Evolutionary conservation across 2,888 invertebrate genomes (phyloP).

Genomic region (Mantis religiosa): DNA sequence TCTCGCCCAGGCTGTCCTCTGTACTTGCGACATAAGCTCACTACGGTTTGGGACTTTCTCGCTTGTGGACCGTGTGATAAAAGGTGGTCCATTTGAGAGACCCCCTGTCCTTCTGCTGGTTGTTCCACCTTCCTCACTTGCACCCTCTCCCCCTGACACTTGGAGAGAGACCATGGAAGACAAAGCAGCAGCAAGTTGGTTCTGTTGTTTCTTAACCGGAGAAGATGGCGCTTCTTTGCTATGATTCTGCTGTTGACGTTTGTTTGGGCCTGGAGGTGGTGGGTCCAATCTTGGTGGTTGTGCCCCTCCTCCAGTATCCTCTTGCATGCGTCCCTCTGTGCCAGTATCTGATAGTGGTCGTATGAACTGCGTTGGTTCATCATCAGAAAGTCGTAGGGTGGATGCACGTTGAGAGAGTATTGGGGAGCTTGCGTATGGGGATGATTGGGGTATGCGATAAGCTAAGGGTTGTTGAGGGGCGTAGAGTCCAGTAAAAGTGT

Average conservation of each 20-base stretch:
- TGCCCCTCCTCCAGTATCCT: conserved; percentile 42
- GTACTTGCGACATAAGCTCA: conserved; percentile 79
- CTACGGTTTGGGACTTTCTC: conserved; percentile 82
- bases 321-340: conserved; percentile 57
- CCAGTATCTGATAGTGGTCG: conserved; percentile 64
- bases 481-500: background rate
- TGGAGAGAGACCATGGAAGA: conserved; percentile 42
- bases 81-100: conserved; percentile 55
- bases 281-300: conserved; percentile 29
- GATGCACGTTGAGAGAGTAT: conserved; percentile 35
- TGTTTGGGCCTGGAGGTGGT: conserved; percentile 27
- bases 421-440: conserved; percentile 42
- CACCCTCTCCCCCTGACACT: conserved; percentile 51
- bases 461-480: conserved; percentile 26
- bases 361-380: conserved; percentile 52
- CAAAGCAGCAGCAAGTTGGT: conserved; percentile 34
- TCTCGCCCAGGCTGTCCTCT: conserved; percentile 77
- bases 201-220: conserved; percentile 32
- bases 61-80: conserved; percentile 74
- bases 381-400: conserved; percentile 32
- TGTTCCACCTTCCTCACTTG: conserved; percentile 38
- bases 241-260: conserved; percentile 36
- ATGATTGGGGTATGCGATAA: conserved; percentile 30
- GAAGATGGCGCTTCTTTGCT: conserved; percentile 19
- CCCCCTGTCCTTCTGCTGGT: conserved; percentile 30